Base-by-base conservation (phyloP, 2,888 invertebrate species). In the Netelia virgata region DNA sequence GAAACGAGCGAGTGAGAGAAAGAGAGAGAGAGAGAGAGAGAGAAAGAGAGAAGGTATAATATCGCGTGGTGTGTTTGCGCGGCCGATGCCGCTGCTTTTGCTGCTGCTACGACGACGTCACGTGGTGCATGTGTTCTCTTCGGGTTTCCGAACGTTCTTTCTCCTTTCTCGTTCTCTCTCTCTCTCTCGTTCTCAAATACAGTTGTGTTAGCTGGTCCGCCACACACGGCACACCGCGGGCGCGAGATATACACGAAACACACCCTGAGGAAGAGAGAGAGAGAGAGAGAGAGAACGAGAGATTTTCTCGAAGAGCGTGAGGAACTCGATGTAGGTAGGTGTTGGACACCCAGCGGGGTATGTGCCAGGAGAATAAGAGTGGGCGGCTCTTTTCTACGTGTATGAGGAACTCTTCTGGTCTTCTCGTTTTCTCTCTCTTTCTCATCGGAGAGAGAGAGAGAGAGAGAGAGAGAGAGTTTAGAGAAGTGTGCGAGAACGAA, bases 291-390 rank as follows among this genome's bases (percentile, higher is more conserved):
- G n/a, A n/a, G n/a, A n/a, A n/a, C n/a, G n/a, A 23, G 69, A 16
- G 61, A 61, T 57, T 28, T 50, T 59, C 55, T 53, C 82, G 74
- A 43, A 66, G 80, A 73, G 77, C 53, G 43, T 57, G 82, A 74
- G 82, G 69, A 79, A 82, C 82, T 75, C 82, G 82, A 82, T 85
- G 84, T 91, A 91, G 92, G 92, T 92, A 92, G 92, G 92, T 92
- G 92, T 93, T 90, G 92, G 92, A 92, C 92, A 92, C 92, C 91
- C 92, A 92, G 92, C 92, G 90, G 92, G 92, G 90, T 91, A 90
- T 88, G 90, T 63, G 80, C 84, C 53, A 36, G 57, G 55, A 79
- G 72, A 73, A 79, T 36, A 84, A 89, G 90, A 91, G 92, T 92
- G 92, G 92, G 92, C 92, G 92, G 91, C 90, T 88, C 69, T 77